phyloP scores from a whole-genome alignment of 2,797 vertebrate species.

The Tapirus indicus region DNA sequence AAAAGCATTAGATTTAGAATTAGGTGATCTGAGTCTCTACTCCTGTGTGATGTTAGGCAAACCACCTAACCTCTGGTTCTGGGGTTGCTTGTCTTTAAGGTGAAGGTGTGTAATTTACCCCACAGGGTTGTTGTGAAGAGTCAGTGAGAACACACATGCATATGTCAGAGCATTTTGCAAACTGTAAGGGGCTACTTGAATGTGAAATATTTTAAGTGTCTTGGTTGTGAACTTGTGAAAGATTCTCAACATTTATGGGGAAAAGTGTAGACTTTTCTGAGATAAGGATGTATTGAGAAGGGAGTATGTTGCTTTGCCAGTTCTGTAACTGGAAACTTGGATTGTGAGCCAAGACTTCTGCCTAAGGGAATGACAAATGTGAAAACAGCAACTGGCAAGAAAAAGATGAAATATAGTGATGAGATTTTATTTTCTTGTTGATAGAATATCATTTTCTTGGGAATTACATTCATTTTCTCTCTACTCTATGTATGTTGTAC shows the following conservation, averaged over 20 bases:
- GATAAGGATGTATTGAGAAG: background rate
- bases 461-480: constrained; percentile 38
- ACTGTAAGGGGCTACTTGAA: background rate
- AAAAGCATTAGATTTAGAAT: background rate
- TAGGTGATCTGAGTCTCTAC: background rate
- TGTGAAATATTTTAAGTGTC: constrained; percentile 1
- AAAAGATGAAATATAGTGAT: constrained; percentile 16
- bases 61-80: background rate
- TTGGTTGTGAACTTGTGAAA: constrained; percentile 25
- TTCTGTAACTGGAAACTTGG: constrained; percentile 33
- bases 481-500: background rate
- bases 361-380: constrained; percentile 31
- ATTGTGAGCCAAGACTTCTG: constrained; percentile 50
- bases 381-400: constrained; percentile 25
- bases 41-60: background rate
- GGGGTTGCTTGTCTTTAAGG: background rate
- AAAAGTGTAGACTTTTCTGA: constrained; percentile 25
- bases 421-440: constrained; percentile 30
- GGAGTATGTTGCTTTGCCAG: background rate
- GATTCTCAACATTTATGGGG: background rate
- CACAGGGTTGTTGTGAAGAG: background rate
- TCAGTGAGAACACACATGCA: background rate
- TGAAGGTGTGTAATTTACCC: background rate
- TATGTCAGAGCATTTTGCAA: background rate
- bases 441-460: constrained; percentile 39